Base-by-base conservation (phyloP, 2,888 invertebrate species). In the Ommatoiulus sabulosus region DNA sequence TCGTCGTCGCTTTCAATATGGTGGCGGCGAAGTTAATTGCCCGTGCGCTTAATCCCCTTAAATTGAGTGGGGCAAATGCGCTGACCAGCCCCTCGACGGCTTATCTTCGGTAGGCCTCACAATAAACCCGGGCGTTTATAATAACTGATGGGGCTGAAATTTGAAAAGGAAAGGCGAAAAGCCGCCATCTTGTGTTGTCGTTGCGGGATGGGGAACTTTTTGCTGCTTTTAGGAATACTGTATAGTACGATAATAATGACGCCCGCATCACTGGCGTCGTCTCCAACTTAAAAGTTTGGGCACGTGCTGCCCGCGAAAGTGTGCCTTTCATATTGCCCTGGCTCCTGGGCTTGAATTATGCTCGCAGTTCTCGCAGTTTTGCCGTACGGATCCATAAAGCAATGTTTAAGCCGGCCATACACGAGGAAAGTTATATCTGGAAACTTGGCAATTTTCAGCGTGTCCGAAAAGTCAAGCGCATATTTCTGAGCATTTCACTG, bases 21-120 rank as follows among this genome's bases (percentile, higher is more conserved):
- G 80, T 80, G 80, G 80, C 80, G 20, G 35, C 35, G 35, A 80
- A 80, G 80, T 80, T 80, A 80, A 80, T 80, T 80, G 80, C 35
- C 80, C 80, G 80, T 80, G 80, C 35, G 80, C 35, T 80, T 80
- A 80, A 80, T 80, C 80, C 80, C 35, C 80, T 80, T 80, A 80
- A 80, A 80, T 80, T 80, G 80, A 80, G 35, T 35, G 80, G 80
- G 80, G 80, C 80, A 35, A 80, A 80, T 35, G 24, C 35, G 80
- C 72, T 10, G 10, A 35, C 80, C 35, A 7, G 10, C 35, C 80
- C 35, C 24, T 24, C 35, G 24, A 1, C 20, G 20, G 24, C 72
- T 72, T 72, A 72, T 20, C 72, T 72, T 24, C 24, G 72, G 80
- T 80, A 80, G 24, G 35, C 80, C 80, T 80, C 80, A 80, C 80